A percentile compares a stretch with the other conserved stretches of the same genome.
These are phyloP conservation scores for Drosophila melanocephala DNA, from an alignment of 2,888 invertebrate genomes.

Conservation along the genomic window DNA sequence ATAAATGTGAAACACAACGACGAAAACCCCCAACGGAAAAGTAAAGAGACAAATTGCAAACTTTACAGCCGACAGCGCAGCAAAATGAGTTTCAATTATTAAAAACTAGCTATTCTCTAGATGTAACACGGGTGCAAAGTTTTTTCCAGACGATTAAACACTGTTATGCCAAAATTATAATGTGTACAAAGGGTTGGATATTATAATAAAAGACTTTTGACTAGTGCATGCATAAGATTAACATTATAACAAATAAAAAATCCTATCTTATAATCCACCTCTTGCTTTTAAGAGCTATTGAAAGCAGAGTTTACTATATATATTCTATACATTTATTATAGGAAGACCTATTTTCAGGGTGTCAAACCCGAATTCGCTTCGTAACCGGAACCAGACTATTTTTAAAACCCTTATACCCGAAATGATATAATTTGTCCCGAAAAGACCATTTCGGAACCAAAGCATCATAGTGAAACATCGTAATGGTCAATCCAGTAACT, in stretches of 20 bases:
- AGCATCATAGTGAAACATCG: not conserved
- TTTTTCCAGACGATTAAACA: not conserved
- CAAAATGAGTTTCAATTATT: conserved; percentile 15
- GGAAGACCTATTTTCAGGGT: not conserved
- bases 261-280: not conserved
- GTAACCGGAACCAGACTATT: not conserved
- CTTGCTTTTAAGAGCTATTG: not conserved
- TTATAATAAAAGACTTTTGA: not conserved
- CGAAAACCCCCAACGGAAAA: conserved; percentile 24
- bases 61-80: conserved; percentile 3
- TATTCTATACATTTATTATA: not conserved
- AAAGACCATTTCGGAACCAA: not conserved
- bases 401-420: no score
- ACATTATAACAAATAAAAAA: not conserved
- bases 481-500: not conserved
- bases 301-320: not conserved
- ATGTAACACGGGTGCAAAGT: not conserved
- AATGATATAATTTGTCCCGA: no score
- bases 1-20: conserved; percentile 54
- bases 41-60: conserved; percentile 10
- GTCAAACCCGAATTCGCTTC: not conserved
- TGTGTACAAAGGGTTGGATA: not conserved
- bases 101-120: not conserved
- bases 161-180: not conserved
- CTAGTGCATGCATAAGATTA: not conserved